These are phyloP conservation scores for Aviceda subcristata DNA, from an alignment of 2,113 vertebrate genomes.

Conservation along the genomic window DNA sequence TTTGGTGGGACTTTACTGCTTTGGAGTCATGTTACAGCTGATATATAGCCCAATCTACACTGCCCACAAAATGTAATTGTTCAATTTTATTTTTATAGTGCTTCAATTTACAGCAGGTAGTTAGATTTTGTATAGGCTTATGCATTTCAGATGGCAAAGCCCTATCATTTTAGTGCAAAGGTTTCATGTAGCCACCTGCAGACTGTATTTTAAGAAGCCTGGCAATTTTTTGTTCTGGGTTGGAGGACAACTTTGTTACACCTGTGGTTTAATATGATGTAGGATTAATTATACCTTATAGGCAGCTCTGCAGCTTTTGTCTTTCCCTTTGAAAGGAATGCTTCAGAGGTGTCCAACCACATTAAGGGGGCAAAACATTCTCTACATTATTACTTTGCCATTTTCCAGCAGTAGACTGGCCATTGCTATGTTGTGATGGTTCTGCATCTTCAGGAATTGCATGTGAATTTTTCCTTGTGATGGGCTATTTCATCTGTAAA, in stretches of 20 bases:
- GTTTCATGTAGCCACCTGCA: conserved; percentile 42
- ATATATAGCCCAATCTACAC: conserved; percentile 23
- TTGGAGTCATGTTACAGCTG: conserved; percentile 10
- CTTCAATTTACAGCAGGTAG: conserved; percentile 32
- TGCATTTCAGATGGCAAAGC: conserved; percentile 23
- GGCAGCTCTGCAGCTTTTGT: not conserved
- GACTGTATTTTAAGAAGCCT: not conserved
- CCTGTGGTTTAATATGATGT: not conserved
- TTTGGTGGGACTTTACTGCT: conserved; percentile 34
- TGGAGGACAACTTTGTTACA: not conserved
- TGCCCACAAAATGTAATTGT: conserved; percentile 32
- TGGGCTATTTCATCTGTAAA: not conserved
- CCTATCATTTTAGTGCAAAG: conserved; percentile 23
- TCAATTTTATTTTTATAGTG: conserved; percentile 54
- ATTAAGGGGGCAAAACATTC: not conserved
- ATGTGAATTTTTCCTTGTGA: not conserved
- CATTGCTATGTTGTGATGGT: not conserved
- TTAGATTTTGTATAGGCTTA: conserved; percentile 21
- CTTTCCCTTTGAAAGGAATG: conserved; percentile 12
- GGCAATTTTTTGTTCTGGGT: not conserved
- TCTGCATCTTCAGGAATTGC: not conserved
- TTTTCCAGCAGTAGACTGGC: not conserved
- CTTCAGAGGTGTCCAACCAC: not conserved
- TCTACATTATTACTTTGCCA: not conserved
- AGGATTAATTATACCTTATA: not conserved